These are phyloP conservation scores for Meda fulgida DNA, from an alignment of 2,797 vertebrate genomes.

Conservation along the genomic window DNA sequence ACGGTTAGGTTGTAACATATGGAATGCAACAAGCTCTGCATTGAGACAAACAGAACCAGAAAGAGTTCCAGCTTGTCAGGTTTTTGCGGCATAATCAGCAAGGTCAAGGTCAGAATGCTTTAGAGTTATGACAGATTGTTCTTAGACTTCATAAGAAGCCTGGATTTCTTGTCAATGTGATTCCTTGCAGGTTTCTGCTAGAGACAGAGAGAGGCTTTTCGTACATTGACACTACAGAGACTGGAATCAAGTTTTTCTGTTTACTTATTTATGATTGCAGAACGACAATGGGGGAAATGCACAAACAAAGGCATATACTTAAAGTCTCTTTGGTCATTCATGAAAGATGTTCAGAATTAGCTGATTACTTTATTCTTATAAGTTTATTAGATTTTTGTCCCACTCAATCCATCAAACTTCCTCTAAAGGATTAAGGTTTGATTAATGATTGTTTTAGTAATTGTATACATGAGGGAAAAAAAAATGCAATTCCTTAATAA, in stretches of 20 bases:
- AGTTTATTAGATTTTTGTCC: not conserved
- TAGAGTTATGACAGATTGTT: constrained; percentile 16
- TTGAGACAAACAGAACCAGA: not conserved
- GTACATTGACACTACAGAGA: not conserved
- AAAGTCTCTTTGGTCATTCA: not conserved
- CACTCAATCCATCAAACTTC: not conserved
- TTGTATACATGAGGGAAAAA: too few species aligned
- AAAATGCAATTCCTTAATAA: not conserved
- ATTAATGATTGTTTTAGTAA: not conserved
- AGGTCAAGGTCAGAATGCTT: constrained; percentile 13
- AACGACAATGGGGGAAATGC: not conserved
- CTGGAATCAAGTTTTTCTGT: not conserved
- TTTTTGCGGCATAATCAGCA: not conserved
- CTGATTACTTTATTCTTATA: not conserved
- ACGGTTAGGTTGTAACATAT: constrained; percentile 3
- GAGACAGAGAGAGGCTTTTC: not conserved
- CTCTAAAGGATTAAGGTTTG: not conserved
- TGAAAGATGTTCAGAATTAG: not conserved
- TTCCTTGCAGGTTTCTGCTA: not conserved
- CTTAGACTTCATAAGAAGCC: not conserved
- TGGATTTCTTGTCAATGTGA: not conserved
- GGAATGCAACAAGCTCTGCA: constrained; percentile 8
- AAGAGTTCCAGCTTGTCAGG: constrained; percentile 4
- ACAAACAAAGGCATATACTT: not conserved
- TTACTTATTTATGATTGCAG: not conserved